Evolutionary conservation across 2,888 invertebrate genomes (phyloP), one percentile per base, ranked within the genome.

Genomic region (Lasioglossum malachurum): DNA sequence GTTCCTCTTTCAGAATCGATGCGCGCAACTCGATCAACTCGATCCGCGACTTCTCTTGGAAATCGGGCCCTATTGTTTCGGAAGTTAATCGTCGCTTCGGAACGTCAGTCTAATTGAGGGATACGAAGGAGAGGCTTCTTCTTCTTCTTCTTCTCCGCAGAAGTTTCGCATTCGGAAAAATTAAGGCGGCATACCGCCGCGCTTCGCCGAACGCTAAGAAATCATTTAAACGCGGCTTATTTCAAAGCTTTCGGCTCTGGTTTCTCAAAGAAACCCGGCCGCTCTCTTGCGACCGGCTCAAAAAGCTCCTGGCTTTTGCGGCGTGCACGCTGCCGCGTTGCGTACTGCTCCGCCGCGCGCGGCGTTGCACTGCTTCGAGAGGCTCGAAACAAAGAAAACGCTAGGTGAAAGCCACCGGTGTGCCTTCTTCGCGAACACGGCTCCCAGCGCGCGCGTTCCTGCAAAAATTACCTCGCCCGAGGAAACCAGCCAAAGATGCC

Each of bases 331-430:
- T 44, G 44, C 44, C 44, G 44, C 44, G 44, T 44, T 12, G 44
- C 19, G 49, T 46, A 19, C 4, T 1, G 46, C 16, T 75, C 49
- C 27, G 19, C 64, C 57, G 38, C 57, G 46, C 49, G 46, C 49
- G 75, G 76, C 73, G 79, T 79, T 76, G 14, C 44, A 14, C 73
- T n/a, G 49, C 46, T 53, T 2, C 35, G 27, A 35, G 27, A 35
- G 35, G 60, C 35, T 19, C 12, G 57, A 84, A 87, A 87, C 81
- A 87, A 84, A 87, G 81, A 77, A 76, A 82, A 77, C 69, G 44
- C 78, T 38, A 60, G 74, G 73, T 76, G 76, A 84, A 73, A 79
- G 79, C 84, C 31, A 57, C 75, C 64, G 41, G 67, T 64, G 49
- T 23, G 74, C 64, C 77, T 86, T 71, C 69, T 41, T 27, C 76